Percentiles rank a stretch among this genome's conserved stretches.
Conservation (phyloP, 2,797 vertebrate species). For the Gouania willdenowi region DNA sequence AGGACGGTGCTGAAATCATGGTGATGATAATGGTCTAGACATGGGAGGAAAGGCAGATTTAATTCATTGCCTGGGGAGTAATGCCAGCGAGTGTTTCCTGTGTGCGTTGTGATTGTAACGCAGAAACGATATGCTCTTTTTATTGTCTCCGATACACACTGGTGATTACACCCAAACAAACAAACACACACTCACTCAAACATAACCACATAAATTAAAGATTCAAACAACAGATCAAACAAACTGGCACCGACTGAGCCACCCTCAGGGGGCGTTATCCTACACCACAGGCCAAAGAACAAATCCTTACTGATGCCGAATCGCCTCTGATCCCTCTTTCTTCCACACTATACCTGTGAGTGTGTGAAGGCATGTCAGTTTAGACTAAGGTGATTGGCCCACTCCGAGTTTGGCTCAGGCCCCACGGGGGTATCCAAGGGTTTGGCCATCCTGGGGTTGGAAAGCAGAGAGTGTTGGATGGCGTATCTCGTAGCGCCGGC, state of each 20-base stretch:
- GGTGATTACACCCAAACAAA: constrained; percentile 60
- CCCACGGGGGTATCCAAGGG: constrained; percentile 63
- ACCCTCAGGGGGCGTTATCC: constrained; percentile 58
- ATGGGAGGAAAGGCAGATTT: constrained; percentile 35
- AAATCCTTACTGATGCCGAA: constrained; percentile 46
- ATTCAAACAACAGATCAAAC: constrained; percentile 56
- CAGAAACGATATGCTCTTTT: constrained; percentile 30
- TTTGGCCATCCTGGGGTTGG: constrained; percentile 73
- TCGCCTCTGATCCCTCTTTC: constrained; percentile 39
- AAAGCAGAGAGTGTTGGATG: constrained; percentile 76
- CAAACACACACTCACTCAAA: constrained; percentile 61
- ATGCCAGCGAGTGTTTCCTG: constrained; percentile 61
- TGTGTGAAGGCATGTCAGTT: constrained; percentile 81
- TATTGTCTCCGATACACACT: constrained; percentile 44
- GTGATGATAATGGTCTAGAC: constrained; percentile 54
- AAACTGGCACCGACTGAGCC: constrained; percentile 20
- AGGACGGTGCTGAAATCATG: constrained; percentile 44
- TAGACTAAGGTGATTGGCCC: constrained; percentile 83
- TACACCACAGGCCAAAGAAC: constrained; percentile 47
- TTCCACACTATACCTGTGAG: constrained; percentile 45
- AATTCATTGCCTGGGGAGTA: constrained; percentile 57
- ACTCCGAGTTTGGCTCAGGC: constrained; percentile 67
- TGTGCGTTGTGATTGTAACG: constrained; percentile 31
- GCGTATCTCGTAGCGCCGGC: constrained; percentile 80
- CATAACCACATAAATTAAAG: constrained; percentile 43